Evolutionary conservation across 2,797 vertebrate species (phyloP).

Genomic region (Fistularia commersonii): DNA sequence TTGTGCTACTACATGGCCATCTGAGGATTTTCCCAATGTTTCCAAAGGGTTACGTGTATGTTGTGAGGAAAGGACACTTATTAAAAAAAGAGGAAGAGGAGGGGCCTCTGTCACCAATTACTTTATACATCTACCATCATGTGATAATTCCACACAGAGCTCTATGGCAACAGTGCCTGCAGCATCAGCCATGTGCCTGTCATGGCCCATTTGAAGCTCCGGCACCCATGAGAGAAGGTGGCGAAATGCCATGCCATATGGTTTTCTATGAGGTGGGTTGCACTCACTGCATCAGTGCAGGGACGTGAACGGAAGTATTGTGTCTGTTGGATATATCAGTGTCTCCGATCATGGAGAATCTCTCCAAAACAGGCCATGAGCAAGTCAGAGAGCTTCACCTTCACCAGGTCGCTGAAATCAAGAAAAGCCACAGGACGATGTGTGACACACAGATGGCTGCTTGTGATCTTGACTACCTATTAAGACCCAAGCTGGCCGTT

Average conservation of each 20-base stretch:
- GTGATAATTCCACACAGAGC: conserved; percentile 30
- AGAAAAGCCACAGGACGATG: conserved; percentile 2
- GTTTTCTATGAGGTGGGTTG: conserved; percentile 29
- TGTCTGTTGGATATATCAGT: conserved; percentile 46
- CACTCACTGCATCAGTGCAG: conserved; percentile 25
- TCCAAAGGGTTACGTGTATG: conserved; percentile 30
- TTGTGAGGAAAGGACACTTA: conserved; percentile 22
- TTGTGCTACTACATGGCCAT: conserved; percentile 28
- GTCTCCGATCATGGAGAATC: conserved; percentile 40
- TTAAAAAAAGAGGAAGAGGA: not conserved
- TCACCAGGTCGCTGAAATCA: conserved; percentile 5
- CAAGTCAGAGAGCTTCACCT: conserved; percentile 15
- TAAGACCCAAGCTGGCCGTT: conserved; percentile 21
- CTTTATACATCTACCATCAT: conserved; percentile 19
- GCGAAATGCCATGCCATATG: conserved; percentile 63
- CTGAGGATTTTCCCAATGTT: conserved; percentile 39
- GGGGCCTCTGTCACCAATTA: conserved; percentile 16
- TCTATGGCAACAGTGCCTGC: conserved; percentile 32
- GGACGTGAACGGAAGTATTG: conserved; percentile 27
- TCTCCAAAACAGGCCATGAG: conserved; percentile 11
- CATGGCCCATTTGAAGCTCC: conserved; percentile 51
- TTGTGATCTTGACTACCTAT: conserved; percentile 33
- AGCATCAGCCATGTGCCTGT: conserved; percentile 32
- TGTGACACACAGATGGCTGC: conserved; percentile 20
- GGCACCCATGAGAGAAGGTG: conserved; percentile 32